Evolutionary conservation across 2,113 vertebrate genomes (phyloP), one percentile per base, ranked within the genome.

Genomic region (Xyrauchen texanus): DNA sequence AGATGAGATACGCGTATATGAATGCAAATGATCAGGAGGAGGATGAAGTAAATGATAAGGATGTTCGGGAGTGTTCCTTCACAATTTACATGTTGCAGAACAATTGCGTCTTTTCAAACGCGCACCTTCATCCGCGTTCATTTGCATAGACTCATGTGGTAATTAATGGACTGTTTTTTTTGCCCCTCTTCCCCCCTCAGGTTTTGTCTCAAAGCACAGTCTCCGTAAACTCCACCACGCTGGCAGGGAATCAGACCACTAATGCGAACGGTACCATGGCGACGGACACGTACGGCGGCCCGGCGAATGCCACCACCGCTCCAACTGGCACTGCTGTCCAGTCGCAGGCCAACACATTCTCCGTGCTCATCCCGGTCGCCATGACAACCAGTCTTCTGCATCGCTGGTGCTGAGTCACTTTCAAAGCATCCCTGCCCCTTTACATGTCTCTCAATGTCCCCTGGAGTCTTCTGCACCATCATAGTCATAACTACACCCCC

Each of bases 311-410:
- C 78, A 90, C 91, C 11, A 53, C 15, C 69, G 3, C 61, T 10
- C 4, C 87, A 0, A 47, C 74, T 3, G 88, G 84, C 52, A 74
- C 81, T 0, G 89, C 87, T 0, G 53, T 84, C 57, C 85, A 83
- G 10, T 83, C 90, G 84, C 86, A 88, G 8, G 60, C 86, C 9
- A 81, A 78, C 66, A 8, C 57, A 61, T 53, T 83, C 76, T 84
- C 84, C 75, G 70, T 90, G 80, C 83, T 92, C 78, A 42, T 89
- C 55, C 84, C 87, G 12, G 7, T 89, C 76, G n/a, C 82, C 79
- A 64, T 90, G 84, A 88, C 78, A 9, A 86, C 84, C 60, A 81
- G 83, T 76, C 69, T 90, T 68, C 73, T 93, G 78, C 88, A 88
- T 55, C 82, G 63, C 86, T 84, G 81, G 81, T 91, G 87, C 64